phyloP scores from a whole-genome alignment of 2,888 invertebrate species.

The Lasioglossum marginatum region DNA sequence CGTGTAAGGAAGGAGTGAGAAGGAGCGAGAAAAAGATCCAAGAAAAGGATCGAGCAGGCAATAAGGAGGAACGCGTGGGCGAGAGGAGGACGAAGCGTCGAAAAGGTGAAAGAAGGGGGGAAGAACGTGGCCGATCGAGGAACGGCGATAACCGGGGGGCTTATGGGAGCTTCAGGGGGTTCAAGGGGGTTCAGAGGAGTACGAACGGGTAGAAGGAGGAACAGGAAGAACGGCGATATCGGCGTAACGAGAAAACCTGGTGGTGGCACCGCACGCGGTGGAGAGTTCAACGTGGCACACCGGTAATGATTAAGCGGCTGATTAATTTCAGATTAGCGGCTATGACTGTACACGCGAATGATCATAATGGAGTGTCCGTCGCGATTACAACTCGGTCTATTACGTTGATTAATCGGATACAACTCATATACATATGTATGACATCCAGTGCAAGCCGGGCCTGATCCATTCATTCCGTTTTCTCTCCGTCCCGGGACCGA shows the following conservation, averaged over 20 bases:
- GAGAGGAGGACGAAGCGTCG: slow-evolving; percentile 35
- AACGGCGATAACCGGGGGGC: slow-evolving; percentile 16
- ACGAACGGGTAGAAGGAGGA: slow-evolving; percentile 41
- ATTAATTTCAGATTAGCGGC: slow-evolving; percentile 79
- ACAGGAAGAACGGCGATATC: slow-evolving; percentile 63
- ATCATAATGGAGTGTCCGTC: slow-evolving; percentile 79
- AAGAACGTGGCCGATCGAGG: slow-evolving; percentile 13
- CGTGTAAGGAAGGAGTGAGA: background rate
- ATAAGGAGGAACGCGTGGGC: slow-evolving; percentile 29
- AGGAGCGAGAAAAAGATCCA: background rate
- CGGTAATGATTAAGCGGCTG: slow-evolving; percentile 78
- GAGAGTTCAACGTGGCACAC: slow-evolving; percentile 59
- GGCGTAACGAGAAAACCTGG: slow-evolving; percentile 36
- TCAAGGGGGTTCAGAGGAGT: slow-evolving; percentile 7
- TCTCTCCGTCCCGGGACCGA: slow-evolving; percentile 20
- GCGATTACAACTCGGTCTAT: slow-evolving; percentile 77
- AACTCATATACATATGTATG: slow-evolving; percentile 78
- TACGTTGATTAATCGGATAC: slow-evolving; percentile 79
- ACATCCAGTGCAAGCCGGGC: slow-evolving; percentile 62
- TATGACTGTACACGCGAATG: slow-evolving; percentile 74
- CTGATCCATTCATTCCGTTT: slow-evolving; percentile 56
- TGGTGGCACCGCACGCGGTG: slow-evolving; percentile 49
- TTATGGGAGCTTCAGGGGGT: background rate
- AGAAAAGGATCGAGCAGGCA: slow-evolving; percentile 20
- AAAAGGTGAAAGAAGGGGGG: slow-evolving; percentile 28